These are phyloP conservation scores for Pterocles burchelli DNA, from an alignment of 2,113 vertebrate species.

Conservation along the genomic window DNA sequence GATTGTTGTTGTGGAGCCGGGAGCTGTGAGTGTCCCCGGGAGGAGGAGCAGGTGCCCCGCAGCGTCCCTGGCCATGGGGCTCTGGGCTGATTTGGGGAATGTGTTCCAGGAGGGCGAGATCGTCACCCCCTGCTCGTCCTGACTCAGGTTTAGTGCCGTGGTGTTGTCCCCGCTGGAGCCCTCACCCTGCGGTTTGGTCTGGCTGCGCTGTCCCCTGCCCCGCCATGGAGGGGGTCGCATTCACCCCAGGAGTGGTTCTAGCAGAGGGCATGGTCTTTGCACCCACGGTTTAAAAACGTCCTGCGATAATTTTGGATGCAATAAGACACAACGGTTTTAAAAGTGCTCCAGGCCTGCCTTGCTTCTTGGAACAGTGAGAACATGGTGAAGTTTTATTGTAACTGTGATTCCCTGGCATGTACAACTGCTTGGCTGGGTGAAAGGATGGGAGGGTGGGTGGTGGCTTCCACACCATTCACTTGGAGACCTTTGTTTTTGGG, in stretches of 20 bases:
- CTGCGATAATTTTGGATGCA: neutral
- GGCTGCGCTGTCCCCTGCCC: rapidly evolving
- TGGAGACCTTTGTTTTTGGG: neutral
- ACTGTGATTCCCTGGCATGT: rapidly evolving
- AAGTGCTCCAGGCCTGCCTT: neutral
- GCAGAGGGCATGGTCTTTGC: neutral
- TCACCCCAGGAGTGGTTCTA: neutral
- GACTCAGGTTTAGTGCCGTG: rapidly evolving
- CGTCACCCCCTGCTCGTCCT: neutral
- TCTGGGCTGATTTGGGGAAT: neutral
- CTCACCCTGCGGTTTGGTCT: rapidly evolving
- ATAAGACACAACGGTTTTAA: neutral
- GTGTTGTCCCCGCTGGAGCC: neutral
- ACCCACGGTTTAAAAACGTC: rapidly evolving
- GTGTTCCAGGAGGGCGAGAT: neutral
- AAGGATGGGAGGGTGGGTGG: neutral
- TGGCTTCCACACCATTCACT: neutral
- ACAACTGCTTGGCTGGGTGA: too few species aligned
- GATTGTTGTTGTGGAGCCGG: neutral
- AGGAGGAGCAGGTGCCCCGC: neutral
- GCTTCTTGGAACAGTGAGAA: neutral
- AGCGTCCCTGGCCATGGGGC: rapidly evolving
- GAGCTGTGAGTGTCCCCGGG: rapidly evolving
- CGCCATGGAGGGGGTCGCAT: too few species aligned
- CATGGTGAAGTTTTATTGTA: neutral